Base-by-base conservation (phyloP, 2,113 vertebrate genomes). In the Micromys minutus region DNA sequence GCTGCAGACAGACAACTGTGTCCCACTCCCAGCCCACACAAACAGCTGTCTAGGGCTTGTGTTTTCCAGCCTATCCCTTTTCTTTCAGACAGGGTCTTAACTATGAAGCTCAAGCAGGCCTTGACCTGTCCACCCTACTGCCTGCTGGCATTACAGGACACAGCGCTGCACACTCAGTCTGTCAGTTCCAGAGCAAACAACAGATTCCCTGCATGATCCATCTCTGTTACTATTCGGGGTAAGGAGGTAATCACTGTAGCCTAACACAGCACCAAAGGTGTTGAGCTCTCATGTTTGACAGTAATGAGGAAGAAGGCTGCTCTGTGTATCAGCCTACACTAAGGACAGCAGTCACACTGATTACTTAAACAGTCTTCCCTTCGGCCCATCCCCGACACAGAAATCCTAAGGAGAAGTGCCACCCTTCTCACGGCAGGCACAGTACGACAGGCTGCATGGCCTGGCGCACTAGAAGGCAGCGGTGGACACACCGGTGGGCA, bases 291-390 rank as follows among this genome's bases (percentile, higher is more conserved):
- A 87, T 29, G 12, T 84, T 42, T 85, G 24, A 59, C 47, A 55
- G 26, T 29, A 12, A 79, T 15, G 12, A 57, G 50, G 21, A 80
- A 90, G 77, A 90, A 91, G 29, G 57, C 11, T 71, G 81, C 9
- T 17, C n/a, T n/a, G 36, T 50, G 42, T 0, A 12, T 59, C 19
- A 81, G 17, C 67, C 52, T 71, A 71, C 36, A 45, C 36, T 39
- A 75, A 83, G 67, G 4, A 83, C 45, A 29, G 55, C 39, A 39
- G 7, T 24, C 42, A 69, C 47, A 79, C 31, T 93, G 71, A 17
- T 75, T 79, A 80, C n/a, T 80, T 74, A 42, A n/a, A 61, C 42
- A 88, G 72, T 42, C 39, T 93, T 74, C 34, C 63, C 90, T 94
- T 95, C 61, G 83, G 36, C 15, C 69, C 84, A 12, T 85, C 45